Conservation (phyloP, 37 sponge, comb jelly and placozoan species). For the Haliclona indistincta region DNA sequence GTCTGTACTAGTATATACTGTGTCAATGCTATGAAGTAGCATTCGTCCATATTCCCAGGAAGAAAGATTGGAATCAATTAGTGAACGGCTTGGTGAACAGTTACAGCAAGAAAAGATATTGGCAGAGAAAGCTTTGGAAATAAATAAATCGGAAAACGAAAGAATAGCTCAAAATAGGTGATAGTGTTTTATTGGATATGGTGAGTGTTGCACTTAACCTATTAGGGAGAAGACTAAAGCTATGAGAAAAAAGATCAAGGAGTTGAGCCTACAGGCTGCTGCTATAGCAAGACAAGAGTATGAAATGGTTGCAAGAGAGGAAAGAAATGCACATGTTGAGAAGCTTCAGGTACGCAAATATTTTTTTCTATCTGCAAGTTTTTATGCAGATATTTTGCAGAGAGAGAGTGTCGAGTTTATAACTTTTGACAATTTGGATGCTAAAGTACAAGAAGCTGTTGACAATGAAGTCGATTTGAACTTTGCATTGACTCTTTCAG, state of each 20-base stretch:
- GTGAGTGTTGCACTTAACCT: neutral
- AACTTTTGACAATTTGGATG: conserved; percentile 66
- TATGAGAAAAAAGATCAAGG: too few species aligned
- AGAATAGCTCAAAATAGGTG: conserved; percentile 56
- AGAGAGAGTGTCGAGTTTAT: conserved; percentile 35
- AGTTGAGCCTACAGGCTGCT: too few species aligned
- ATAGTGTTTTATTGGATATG: neutral
- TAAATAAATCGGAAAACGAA: conserved; percentile 42
- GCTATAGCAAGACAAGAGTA: neutral
- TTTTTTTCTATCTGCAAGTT: neutral
- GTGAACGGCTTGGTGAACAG: conserved; percentile 51
- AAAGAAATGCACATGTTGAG: neutral
- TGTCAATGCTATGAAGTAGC: conserved; percentile 13
- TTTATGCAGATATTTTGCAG: conserved; percentile 24
- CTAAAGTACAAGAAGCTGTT: conserved; percentile 56
- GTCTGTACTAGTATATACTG: too few species aligned
- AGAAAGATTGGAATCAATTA: conserved; percentile 31
- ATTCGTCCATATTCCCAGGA: neutral
- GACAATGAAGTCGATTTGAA: conserved; percentile 49
- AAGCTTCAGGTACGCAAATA: neutral
- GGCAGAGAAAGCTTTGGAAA: conserved; percentile 42
- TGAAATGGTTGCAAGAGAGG: neutral
- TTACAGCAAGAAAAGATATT: conserved; percentile 23
- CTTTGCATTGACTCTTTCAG: conserved; percentile 40
- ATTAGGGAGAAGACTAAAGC: too few species aligned